Evolutionary conservation across 2,888 invertebrate genomes (phyloP), one percentile per base, ranked within the genome.

Genomic region (Chesias legatella): DNA sequence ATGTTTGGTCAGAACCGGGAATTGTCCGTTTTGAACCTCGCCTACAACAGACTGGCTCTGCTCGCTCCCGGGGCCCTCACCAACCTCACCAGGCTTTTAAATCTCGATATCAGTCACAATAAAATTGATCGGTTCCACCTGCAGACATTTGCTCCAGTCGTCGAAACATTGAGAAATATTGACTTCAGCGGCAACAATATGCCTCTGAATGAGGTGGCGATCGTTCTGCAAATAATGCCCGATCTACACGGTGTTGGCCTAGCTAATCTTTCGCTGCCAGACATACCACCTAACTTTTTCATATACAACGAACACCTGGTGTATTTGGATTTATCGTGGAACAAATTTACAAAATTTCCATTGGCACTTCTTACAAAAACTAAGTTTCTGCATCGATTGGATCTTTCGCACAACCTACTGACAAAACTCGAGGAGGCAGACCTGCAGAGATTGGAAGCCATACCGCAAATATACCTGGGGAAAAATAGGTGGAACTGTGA

Each of bases 21-120:
- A 39, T 72, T 93, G 40, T 84, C 79, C 44, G 73, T 77, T 38
- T 74, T 93, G 43, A 83, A 91, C 60, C 79, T 95, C 50, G 91
- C 94, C 28, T 90, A 91, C 63, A 95, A 95, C 73, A 90, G 93
- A 30, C 86, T 95, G 51, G 93, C 92, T 25, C 91, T 94, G 71
- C 89, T 95, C 56, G 93, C 94, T 49, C 91, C 92, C 40, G 90
- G 91, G 53, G 93, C 95, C 33, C 94, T 95, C 67, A 85, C 90
- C 53, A 94, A 94, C 79, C 86, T 94, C 50, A 91, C 92, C 33
- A 90, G 90, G 43, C 88, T 95, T 41, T 82, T 88, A 45, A 91
- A 92, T 57, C 79, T 95, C 51, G 94, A 95, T 73, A 89, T 95
- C 43, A 92, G 94, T 51, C 92, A 92, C 72, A 95, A 95, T 70